Percentiles rank a stretch among this genome's conserved stretches.
Evolutionary conservation across 1,140 invertebrate species (phyloP).

Genomic region (Drosophila novamexicana): DNA sequence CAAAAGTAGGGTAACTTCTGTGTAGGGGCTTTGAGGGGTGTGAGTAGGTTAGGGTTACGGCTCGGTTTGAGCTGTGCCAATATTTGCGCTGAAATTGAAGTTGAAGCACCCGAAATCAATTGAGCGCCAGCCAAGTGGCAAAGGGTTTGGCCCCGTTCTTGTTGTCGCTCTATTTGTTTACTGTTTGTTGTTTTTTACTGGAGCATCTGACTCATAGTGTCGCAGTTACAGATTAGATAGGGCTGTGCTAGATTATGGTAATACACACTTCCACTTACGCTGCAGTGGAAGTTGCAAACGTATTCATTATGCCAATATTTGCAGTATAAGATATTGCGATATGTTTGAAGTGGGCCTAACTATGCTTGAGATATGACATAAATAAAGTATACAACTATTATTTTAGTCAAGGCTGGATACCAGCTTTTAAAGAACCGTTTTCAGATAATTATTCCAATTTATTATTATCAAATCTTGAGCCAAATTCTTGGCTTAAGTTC

Average conservation of each 20-base stretch:
- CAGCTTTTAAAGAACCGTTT: no score
- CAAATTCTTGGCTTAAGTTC: no score
- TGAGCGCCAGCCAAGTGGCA: conserved; percentile 20
- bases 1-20: conserved; percentile 16
- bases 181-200: conserved; percentile 7
- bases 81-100: conserved; percentile 68
- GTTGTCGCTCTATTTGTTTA: background rate
- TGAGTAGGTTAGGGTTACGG: background rate
- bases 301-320: background rate
- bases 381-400: no score
- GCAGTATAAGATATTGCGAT: no score
- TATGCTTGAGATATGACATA: background rate
- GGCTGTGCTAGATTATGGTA: conserved; percentile 4
- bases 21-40: background rate
- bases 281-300: conserved; percentile 6
- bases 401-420: no score
- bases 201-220: conserved; percentile 29
- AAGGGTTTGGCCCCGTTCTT: conserved; percentile 8
- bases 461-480: no score
- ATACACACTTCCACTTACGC: background rate
- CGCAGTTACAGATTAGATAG: conserved; percentile 37
- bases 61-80: conserved; percentile 52
- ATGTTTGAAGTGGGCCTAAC: background rate
- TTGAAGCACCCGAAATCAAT: conserved; percentile 68
- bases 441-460: no score